Percentiles rank a stretch among this genome's conserved stretches.
phyloP scores from a whole-genome alignment of 1,140 invertebrate genomes.

The Apis cerana region DNA sequence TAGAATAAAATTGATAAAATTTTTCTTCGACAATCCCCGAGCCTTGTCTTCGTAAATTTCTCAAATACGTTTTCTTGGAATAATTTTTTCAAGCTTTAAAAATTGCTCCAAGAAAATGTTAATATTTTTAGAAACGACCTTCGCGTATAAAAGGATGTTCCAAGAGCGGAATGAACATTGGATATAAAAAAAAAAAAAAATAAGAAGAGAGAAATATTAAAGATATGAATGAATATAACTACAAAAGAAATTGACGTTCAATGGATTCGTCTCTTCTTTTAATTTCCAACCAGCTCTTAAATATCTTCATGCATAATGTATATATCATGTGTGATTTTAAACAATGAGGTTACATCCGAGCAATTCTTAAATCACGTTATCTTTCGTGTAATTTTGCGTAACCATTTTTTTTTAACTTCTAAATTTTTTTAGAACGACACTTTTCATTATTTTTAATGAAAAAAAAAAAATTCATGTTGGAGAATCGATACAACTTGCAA shows the following conservation, averaged over 20 bases:
- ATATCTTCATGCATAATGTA: conserved; percentile 2
- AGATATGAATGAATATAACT: too few species aligned
- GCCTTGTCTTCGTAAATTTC: too few species aligned
- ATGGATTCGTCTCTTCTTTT: not conserved
- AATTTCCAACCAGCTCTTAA: not conserved
- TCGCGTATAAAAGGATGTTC: not conserved
- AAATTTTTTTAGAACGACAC: not conserved
- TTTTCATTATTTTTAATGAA: not conserved
- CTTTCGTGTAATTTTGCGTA: too few species aligned
- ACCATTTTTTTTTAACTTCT: too few species aligned
- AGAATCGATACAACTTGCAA: not conserved
- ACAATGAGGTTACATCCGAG: not conserved
- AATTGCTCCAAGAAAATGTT: not conserved
- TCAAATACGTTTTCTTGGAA: too few species aligned
- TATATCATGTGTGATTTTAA: not conserved
- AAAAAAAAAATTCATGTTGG: not conserved
- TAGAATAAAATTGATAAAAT: too few species aligned
- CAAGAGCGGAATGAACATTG: not conserved
- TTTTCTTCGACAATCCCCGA: too few species aligned
- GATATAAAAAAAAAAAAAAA: not conserved
- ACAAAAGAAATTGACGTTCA: not conserved
- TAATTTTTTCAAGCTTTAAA: not conserved
- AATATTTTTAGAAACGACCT: not conserved
- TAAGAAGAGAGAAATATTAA: too few species aligned
- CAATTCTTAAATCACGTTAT: not conserved